Evolutionary conservation across 2,888 invertebrate species (phyloP).

Genomic region (Orgyia antiqua): DNA sequence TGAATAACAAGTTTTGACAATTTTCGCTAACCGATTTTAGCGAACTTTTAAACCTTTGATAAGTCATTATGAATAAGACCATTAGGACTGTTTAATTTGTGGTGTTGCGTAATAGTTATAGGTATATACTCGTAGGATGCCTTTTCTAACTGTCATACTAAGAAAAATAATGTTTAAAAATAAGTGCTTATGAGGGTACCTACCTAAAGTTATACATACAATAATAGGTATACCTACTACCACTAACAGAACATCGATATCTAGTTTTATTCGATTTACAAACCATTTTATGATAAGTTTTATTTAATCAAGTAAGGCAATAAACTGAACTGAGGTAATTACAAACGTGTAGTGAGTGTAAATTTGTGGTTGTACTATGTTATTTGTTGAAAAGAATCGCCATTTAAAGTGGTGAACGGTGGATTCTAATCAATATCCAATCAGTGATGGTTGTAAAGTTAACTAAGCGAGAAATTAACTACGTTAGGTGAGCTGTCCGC

Average conservation of each 20-base stretch:
- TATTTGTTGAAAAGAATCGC: conserved; percentile 63
- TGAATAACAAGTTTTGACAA: too few relatives aligned
- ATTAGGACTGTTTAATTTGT: too few relatives aligned
- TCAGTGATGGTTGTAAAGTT: conserved; percentile 69
- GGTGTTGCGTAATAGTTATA: too few relatives aligned
- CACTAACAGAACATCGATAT: conserved; percentile 10
- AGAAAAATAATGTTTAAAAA: too few relatives aligned
- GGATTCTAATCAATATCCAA: conserved; percentile 76
- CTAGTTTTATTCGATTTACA: conserved; percentile 29
- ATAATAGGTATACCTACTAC: too few relatives aligned
- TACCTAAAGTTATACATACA: too few relatives aligned
- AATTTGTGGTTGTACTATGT: conserved; percentile 65
- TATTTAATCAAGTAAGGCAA: conserved; percentile 63
- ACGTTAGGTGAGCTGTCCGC: conserved; percentile 39
- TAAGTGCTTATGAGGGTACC: too few relatives aligned
- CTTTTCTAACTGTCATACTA: too few relatives aligned
- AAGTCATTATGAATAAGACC: too few relatives aligned
- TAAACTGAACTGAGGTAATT: conserved; percentile 64
- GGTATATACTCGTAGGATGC: too few relatives aligned
- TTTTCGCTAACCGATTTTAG: too few relatives aligned
- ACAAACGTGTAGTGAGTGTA: conserved; percentile 69
- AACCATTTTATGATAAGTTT: conserved; percentile 57
- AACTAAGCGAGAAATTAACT: conserved; percentile 76
- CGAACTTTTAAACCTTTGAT: too few relatives aligned
- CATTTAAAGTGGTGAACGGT: conserved; percentile 61